Evolutionary conservation across 2,113 vertebrate genomes (phyloP), one percentile per base, ranked within the genome.

Genomic region (Plotosus lineatus): DNA sequence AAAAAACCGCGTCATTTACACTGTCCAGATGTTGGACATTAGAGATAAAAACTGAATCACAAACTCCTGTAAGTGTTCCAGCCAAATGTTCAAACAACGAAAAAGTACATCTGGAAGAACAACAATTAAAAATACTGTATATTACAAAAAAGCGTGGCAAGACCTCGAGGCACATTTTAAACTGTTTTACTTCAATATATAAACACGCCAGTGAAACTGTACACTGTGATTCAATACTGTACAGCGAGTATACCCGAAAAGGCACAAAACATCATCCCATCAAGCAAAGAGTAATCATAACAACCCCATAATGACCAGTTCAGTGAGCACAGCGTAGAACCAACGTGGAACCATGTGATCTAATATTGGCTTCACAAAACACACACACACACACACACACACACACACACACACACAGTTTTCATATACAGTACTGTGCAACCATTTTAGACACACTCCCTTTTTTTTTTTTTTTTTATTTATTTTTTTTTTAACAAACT

Each of bases 221-320:
- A 85, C 82, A 85, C 72, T 23, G 17, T 53, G 33, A 78, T 31
- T 73, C 60, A 61, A 61, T 75, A 78, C 69, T 51, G 66, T 53
- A 81, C 53, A 79, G 53, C 51, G 15, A 42, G 12, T 75, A 69
- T 58, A 77, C 38, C 55, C 36, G 48, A 58, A 4, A 5, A 8
- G 55, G 36, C 48, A 81, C 66, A 66, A 53, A 74, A 48, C 17
- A 1, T 66, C 19, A 36, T 60, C 61, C 50, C 26, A 33, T 28
- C 26, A 76, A 31, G 19, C 15, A 75, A 6, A 79, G 12, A 53
- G 58, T 56, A 58, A 17, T 19, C 28, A 42, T 23, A 79, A 31
- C 5, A 19, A 56, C 14, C 46, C 21, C 5, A 15, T 73, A n/a
- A n/a, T 50, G 51, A 74, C 50, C 44, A 21, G 48, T 73, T 73